Conservation (phyloP, 1,140 invertebrate species). For the Drosophila quadrilineata region DNA sequence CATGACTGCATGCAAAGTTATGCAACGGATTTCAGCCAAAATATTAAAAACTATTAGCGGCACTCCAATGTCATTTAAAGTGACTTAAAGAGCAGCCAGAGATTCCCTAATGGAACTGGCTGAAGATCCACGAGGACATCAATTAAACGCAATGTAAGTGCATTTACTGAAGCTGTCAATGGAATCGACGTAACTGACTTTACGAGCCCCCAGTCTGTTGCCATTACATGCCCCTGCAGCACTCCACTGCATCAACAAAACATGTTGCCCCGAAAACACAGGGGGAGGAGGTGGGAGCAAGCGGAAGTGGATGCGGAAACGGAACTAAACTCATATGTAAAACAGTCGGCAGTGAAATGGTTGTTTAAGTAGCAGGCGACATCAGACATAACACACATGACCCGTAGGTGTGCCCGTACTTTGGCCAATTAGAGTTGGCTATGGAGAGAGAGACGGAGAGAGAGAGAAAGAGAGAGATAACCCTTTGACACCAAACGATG, state of each 20-base stretch:
- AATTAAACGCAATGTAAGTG: not conserved
- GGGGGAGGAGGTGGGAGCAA: not conserved
- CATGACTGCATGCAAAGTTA: constrained; percentile 49
- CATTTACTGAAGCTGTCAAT: constrained; percentile 23
- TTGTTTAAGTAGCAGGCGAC: not conserved
- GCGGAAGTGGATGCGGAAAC: not conserved
- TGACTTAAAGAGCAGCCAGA: too few relatives aligned
- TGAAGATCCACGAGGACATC: not conserved
- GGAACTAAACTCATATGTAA: constrained; percentile 1
- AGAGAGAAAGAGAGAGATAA: constrained; percentile 52
- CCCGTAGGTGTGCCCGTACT: constrained; percentile 62
- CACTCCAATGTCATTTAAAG: too few relatives aligned
- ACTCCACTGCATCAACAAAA: constrained; percentile 64
- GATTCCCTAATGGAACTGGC: not conserved
- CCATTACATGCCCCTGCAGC: constrained; percentile 22
- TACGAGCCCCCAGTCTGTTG: constrained; percentile 5
- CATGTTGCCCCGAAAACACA: constrained; percentile 42
- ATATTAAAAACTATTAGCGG: constrained; percentile 69
- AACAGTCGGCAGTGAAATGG: constrained; percentile 10
- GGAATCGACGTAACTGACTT: constrained; percentile 34
- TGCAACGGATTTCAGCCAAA: not conserved
- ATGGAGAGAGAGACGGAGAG: too few relatives aligned
- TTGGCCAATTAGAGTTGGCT: constrained; percentile 56
- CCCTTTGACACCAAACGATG: constrained; percentile 49
- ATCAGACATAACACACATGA: constrained; percentile 2